A percentile compares a stretch with the other conserved stretches of the same genome.
These are phyloP conservation scores for Rhadina sibilatrix DNA, from an alignment of 2,113 vertebrate genomes.

Conservation along the genomic window DNA sequence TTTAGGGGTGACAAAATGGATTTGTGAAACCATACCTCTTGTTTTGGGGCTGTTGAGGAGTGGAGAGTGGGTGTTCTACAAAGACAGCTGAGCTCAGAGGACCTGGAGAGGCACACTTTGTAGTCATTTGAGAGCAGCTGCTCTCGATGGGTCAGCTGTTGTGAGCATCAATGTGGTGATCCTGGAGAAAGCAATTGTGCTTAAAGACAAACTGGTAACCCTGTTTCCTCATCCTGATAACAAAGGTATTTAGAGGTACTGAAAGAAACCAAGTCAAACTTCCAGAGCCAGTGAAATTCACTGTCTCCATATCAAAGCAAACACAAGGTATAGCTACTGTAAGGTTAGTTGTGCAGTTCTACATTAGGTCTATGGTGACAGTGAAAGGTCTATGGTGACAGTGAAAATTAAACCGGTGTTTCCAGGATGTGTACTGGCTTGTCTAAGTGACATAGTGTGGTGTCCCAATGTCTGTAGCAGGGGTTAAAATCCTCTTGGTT, in stretches of 20 bases:
- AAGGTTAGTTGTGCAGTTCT: not conserved
- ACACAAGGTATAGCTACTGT: not conserved
- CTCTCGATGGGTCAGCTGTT: not conserved
- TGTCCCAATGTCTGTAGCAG: not conserved
- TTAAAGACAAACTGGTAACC: not conserved
- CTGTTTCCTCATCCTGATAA: not conserved
- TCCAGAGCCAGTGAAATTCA: not conserved
- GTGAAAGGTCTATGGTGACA: not conserved
- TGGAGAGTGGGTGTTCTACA: not conserved
- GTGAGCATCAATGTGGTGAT: not conserved
- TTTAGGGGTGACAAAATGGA: not conserved
- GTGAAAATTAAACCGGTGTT: not conserved
- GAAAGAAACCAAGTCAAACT: not conserved
- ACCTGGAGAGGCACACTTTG: not conserved
- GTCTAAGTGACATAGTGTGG: not conserved
- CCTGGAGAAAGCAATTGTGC: not conserved
- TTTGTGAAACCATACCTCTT: not conserved
- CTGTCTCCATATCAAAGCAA: not conserved
- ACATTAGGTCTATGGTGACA: not conserved
- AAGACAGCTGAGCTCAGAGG: not conserved
- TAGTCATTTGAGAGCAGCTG: not conserved
- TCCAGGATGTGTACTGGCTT: not conserved
- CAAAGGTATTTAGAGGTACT: not conserved
- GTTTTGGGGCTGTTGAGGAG: not conserved
- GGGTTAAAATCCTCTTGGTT: conserved; percentile 9